Percentiles rank a stretch among this genome's conserved stretches.
These are phyloP conservation scores for Piprites chloris DNA, from an alignment of 2,113 vertebrate species.

Conservation along the genomic window DNA sequence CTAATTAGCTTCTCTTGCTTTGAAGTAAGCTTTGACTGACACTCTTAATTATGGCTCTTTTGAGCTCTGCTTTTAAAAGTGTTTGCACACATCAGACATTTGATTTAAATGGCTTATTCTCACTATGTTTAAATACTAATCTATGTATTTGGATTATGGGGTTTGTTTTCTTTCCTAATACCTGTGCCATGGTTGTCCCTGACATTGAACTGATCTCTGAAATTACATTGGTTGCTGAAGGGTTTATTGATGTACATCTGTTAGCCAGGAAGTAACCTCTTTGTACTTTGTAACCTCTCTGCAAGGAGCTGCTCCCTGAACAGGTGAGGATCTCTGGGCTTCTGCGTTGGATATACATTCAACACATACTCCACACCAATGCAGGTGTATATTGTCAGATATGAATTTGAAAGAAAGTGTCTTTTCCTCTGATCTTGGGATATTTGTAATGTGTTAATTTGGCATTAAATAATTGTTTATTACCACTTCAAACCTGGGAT, in stretches of 20 bases:
- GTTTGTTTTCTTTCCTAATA: constrained; percentile 59
- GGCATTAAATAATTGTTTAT: neutral
- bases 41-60: constrained; percentile 43
- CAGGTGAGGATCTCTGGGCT: constrained; percentile 69
- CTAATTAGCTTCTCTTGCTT: constrained; percentile 30
- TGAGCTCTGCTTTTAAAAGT: constrained; percentile 19
- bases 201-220: constrained; percentile 86
- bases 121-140: neutral
- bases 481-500: neutral
- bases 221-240: constrained; percentile 83
- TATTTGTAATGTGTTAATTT: neutral
- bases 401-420: neutral
- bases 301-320: constrained; percentile 83
- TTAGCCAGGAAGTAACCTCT: constrained; percentile 81
- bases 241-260: constrained; percentile 73
- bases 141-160: neutral
- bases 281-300: constrained; percentile 79
- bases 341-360: neutral
- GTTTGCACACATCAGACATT: constrained; percentile 34
- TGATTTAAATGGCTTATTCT: constrained; percentile 12
- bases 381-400: neutral
- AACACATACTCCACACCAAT: neutral
- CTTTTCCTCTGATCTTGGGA: neutral
- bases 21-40: constrained; percentile 50
- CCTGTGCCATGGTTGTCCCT: constrained; percentile 82